A percentile compares a stretch with the other conserved stretches of the same genome.
These are phyloP conservation scores for Cantharis rufa DNA, from an alignment of 2,888 invertebrate species.

Conservation along the genomic window DNA sequence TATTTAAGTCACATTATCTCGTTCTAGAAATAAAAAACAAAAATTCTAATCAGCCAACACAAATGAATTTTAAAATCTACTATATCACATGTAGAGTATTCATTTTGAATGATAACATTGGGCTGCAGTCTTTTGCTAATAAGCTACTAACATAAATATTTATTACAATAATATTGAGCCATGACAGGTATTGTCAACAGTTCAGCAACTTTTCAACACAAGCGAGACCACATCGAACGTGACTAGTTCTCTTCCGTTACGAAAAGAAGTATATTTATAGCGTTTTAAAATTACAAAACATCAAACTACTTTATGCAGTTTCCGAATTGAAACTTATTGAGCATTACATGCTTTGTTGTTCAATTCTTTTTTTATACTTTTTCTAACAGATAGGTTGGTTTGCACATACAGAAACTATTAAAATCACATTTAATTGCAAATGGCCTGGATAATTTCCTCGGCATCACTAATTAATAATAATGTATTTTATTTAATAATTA, in stretches of 20 bases:
- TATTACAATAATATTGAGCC: conserved; percentile 27
- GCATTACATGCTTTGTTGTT: conserved; percentile 24
- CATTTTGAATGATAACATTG: conserved; percentile 25
- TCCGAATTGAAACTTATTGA: conserved; percentile 10
- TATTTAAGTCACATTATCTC: background rate
- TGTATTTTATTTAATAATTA: background rate
- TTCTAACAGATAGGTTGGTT: conserved; percentile 19
- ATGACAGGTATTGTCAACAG: conserved; percentile 33
- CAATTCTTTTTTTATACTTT: conserved; percentile 12
- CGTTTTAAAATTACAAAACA: conserved; percentile 12
- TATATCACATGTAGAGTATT: conserved; percentile 34
- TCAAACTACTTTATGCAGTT: conserved; percentile 15
- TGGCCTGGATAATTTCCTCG: conserved; percentile 15
- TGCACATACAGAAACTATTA: conserved; percentile 26
- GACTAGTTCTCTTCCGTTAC: conserved; percentile 19
- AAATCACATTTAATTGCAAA: conserved; percentile 27
- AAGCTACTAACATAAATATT: conserved; percentile 29
- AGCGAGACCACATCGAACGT: conserved; percentile 21
- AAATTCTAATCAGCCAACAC: conserved; percentile 19
- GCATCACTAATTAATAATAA: background rate
- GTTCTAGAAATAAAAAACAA: conserved; percentile 3
- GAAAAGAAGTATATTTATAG: conserved; percentile 20
- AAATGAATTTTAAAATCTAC: conserved; percentile 27
- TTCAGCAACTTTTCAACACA: conserved; percentile 25
- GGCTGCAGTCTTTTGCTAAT: conserved; percentile 31